Base-by-base conservation (phyloP, 1,140 invertebrate genomes). In the Zaprionus kolodkinae region DNA sequence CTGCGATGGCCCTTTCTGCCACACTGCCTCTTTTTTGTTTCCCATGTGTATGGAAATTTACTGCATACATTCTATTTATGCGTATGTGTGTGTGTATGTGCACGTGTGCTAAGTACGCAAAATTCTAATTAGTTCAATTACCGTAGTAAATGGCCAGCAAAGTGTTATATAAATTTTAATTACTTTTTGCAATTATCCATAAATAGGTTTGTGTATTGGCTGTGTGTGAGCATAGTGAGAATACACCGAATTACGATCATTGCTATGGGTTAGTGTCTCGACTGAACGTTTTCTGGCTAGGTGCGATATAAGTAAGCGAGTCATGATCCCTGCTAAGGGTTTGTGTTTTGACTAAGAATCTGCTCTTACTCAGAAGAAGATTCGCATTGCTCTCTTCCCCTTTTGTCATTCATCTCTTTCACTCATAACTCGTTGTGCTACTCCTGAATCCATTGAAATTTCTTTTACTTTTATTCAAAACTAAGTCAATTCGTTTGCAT, bases 401-500 rank as follows among this genome's bases (percentile, higher is more conserved):
- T 27, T 27, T 38, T 21, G 13, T 6, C 12, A 3, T 6, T n/a
- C 40, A 45, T 45, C n/a, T 45, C 50, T 35, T 50, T 35, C 50
- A 17, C 21, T 36, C 15, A 36, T 45, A 63, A 52, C 30, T 63
- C 7, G 27, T 33, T 50, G 45, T 33, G 3, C 30, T 3, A 0
- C 33, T 35, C 4, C 6, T n/a, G 40, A 21, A 50, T 13, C 50
- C 36, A 61, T 61, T 43, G 38, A 15, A 43, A 11, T n/a, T 25
- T 48, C 15, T 10, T 25, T 45, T 30, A 11, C 35, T 40, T 48
- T n/a, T 56, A 35, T 56, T 54, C 36, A 60, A 25, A 64, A 65
- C 60, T 75, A 55, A 75, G 55, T 64, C 55, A 59, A 71, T 75
- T 75, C 70, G 35, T 45, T 64, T 69, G 64, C 35, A 50, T 45